These are phyloP conservation scores for Bradypus variegatus DNA, from an alignment of 2,797 vertebrate species.

Conservation along the genomic window DNA sequence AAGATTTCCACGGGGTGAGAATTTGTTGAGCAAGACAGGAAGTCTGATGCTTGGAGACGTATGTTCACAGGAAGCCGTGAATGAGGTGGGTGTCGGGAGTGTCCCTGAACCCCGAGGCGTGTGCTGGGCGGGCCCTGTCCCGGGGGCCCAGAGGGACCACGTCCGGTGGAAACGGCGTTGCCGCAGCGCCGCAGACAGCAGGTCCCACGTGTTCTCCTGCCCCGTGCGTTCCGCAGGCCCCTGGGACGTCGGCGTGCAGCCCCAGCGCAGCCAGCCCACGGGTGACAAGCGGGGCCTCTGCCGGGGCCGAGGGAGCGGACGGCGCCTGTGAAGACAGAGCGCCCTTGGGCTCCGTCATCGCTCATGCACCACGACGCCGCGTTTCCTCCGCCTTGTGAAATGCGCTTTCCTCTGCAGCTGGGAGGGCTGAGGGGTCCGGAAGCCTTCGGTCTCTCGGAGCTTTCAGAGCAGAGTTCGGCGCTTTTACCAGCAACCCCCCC, in stretches of 20 bases:
- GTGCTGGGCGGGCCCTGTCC: background rate
- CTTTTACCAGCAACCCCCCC: background rate
- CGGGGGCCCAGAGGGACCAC: background rate
- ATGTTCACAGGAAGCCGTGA: background rate
- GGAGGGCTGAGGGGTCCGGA: conserved; percentile 51
- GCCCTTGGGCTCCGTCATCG: conserved; percentile 63
- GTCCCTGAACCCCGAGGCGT: background rate
- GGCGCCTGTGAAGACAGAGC: conserved; percentile 51
- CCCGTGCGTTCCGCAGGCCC: conserved; percentile 52
- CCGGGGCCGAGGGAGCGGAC: conserved; percentile 45
- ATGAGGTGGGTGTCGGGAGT: background rate
- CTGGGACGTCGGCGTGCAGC: conserved; percentile 46
- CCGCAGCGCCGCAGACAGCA: conserved; percentile 9
- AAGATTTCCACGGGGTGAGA: background rate
- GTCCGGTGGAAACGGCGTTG: conserved; percentile 12
- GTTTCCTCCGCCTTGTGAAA: conserved; percentile 51
- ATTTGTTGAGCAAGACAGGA: background rate
- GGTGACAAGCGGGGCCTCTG: conserved; percentile 61
- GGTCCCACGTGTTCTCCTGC: conserved; percentile 45
- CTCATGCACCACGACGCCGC: conserved; percentile 40
- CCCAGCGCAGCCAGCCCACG: conserved; percentile 60
- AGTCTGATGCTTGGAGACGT: background rate
- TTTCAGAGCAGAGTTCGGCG: conserved; percentile 47
- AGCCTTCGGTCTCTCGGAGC: conserved; percentile 46
- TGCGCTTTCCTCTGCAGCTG: conserved; percentile 39